phyloP scores from a whole-genome alignment of 2,113 vertebrate genomes.

The Passer montanus region DNA sequence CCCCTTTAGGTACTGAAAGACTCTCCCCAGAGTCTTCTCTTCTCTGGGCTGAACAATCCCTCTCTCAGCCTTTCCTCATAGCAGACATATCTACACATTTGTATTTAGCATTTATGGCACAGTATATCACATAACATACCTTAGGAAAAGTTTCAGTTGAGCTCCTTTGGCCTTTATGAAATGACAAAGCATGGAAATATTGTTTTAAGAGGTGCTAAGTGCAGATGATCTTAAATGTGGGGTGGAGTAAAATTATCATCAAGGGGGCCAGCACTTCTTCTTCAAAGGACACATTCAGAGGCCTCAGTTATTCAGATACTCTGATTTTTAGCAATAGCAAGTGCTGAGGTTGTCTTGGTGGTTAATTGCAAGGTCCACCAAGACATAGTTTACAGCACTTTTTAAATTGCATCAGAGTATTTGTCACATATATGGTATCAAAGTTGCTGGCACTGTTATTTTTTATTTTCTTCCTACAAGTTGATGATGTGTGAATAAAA shows the following conservation, averaged over 20 bases:
- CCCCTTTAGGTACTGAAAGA: neutral
- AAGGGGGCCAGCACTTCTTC: neutral
- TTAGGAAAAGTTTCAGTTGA: neutral
- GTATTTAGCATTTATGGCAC: neutral
- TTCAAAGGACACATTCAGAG: neutral
- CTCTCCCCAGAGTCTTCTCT: neutral
- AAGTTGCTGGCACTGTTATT: neutral
- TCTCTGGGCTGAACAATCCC: neutral
- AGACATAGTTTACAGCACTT: neutral
- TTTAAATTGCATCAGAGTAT: neutral
- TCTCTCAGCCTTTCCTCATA: neutral
- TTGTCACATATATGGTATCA: neutral
- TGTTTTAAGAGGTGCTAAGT: neutral
- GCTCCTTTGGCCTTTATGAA: neutral
- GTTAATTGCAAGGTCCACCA: conserved; percentile 1
- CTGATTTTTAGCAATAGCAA: neutral
- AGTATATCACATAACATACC: neutral
- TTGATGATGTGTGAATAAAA: conserved; percentile 46
- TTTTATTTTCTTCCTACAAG: conserved; percentile 25
- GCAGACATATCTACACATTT: neutral
- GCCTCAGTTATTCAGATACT: neutral
- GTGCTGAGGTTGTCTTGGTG: neutral
- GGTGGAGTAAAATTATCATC: neutral
- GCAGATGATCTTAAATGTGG: neutral
- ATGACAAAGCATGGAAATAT: neutral